Evolutionary conservation across 2,113 vertebrate species (phyloP).

Genomic region (Cisticola juncidis): DNA sequence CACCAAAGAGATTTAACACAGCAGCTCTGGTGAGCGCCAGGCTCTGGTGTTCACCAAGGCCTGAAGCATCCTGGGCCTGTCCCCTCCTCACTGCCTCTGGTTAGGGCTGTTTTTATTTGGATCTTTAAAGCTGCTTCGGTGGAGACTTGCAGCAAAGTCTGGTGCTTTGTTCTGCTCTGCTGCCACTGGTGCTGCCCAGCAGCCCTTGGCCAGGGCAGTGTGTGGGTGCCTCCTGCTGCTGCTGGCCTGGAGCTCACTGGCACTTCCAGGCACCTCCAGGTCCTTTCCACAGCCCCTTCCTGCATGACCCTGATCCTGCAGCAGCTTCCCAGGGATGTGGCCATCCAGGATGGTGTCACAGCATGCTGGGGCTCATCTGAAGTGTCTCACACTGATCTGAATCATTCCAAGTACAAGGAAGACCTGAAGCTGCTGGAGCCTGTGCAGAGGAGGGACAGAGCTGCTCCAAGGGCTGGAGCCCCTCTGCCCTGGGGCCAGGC

Average conservation of each 20-base stretch:
- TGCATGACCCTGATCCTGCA: background rate
- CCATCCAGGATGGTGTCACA: background rate
- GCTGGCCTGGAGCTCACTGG: rapidly evolving
- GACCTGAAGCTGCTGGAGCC: background rate
- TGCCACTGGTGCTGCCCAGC: rapidly evolving
- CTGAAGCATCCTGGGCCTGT: background rate
- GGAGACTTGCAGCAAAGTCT: background rate
- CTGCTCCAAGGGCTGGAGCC: background rate
- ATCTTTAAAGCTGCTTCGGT: background rate
- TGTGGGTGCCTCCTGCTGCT: background rate
- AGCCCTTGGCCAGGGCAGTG: background rate
- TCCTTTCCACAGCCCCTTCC: background rate
- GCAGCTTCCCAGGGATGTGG: background rate
- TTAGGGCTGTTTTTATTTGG: background rate
- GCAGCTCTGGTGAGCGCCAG: background rate
- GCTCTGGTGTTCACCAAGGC: background rate
- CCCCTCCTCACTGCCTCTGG: rapidly evolving
- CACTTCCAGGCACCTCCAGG: background rate
- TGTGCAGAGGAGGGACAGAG: background rate
- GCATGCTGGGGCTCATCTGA: rapidly evolving
- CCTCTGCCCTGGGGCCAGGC: background rate
- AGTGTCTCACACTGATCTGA: rapidly evolving
- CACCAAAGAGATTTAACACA: background rate
- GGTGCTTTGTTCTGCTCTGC: background rate
- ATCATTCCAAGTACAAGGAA: background rate